phyloP scores from a whole-genome alignment of 2,797 vertebrate species.

The Phyllotis vaccarum region DNA sequence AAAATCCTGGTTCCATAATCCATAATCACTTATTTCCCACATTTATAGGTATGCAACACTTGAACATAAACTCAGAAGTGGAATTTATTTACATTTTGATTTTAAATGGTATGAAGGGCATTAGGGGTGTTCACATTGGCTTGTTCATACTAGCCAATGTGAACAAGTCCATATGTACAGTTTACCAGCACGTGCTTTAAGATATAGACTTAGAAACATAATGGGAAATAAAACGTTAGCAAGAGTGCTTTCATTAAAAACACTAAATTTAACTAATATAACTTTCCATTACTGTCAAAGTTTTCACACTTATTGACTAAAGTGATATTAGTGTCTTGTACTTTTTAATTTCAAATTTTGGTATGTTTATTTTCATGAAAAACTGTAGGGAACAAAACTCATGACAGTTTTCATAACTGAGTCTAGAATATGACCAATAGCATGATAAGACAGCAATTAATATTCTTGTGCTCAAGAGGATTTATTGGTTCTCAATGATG shows the following conservation, averaged over 20 bases:
- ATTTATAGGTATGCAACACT: background rate
- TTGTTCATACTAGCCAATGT: background rate
- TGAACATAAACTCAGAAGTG: constrained; percentile 9
- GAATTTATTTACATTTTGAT: background rate
- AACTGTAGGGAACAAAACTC: background rate
- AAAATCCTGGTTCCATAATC: background rate
- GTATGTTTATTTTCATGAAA: background rate
- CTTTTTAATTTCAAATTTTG: constrained; percentile 36
- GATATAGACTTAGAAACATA: background rate
- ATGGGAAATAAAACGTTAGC: background rate
- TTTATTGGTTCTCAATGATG: background rate
- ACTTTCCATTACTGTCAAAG: constrained; percentile 37
- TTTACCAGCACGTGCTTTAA: background rate
- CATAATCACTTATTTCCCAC: background rate
- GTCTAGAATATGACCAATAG: constrained; percentile 36
- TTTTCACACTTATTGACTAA: background rate
- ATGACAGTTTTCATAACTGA: constrained; percentile 13
- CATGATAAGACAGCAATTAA: background rate
- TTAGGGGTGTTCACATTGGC: too few species aligned
- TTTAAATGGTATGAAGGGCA: background rate
- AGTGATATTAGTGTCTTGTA: background rate
- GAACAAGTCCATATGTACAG: background rate
- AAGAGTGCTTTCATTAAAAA: constrained; percentile 23
- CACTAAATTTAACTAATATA: constrained; percentile 28
- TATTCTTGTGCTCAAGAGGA: constrained; percentile 47